phyloP scores from a whole-genome alignment of 2,113 vertebrate species.

The Morone saxatilis region DNA sequence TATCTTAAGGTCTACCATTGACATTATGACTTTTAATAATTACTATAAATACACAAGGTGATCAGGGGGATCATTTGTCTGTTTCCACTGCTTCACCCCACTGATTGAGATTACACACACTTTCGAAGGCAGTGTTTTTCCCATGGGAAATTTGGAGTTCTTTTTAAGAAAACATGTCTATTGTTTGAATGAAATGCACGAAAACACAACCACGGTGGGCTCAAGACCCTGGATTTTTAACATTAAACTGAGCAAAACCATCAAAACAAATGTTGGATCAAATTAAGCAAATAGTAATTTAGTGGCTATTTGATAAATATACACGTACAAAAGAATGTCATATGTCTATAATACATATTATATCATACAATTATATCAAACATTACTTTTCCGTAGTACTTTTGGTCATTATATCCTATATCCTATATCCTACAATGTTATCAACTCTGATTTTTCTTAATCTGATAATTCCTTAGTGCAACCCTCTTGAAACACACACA shows the following conservation, averaged over 20 bases:
- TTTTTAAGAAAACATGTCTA: slow-evolving; percentile 14
- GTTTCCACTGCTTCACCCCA: neutral
- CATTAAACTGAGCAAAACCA: slow-evolving; percentile 7
- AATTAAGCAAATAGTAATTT: neutral
- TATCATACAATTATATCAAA: neutral
- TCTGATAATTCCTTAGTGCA: slow-evolving; percentile 17
- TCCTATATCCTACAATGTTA: neutral
- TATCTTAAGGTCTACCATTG: neutral
- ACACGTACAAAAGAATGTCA: neutral
- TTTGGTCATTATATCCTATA: neutral
- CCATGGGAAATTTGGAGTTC: slow-evolving; percentile 10
- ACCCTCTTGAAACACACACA: neutral
- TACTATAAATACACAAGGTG: slow-evolving; percentile 1
- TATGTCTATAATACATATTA: neutral
- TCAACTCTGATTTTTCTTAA: slow-evolving; percentile 2
- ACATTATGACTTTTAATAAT: slow-evolving; percentile 13
- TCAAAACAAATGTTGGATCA: slow-evolving; percentile 4
- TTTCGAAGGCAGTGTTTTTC: neutral
- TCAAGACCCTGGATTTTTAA: neutral
- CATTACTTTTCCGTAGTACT: neutral
- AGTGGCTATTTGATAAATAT: slow-evolving; percentile 17
- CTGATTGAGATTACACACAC: neutral
- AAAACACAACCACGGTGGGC: neutral
- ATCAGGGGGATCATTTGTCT: neutral
- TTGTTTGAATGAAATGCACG: neutral